Conservation (phyloP, 2,888 invertebrate species). For the Bimastos eiseni region DNA sequence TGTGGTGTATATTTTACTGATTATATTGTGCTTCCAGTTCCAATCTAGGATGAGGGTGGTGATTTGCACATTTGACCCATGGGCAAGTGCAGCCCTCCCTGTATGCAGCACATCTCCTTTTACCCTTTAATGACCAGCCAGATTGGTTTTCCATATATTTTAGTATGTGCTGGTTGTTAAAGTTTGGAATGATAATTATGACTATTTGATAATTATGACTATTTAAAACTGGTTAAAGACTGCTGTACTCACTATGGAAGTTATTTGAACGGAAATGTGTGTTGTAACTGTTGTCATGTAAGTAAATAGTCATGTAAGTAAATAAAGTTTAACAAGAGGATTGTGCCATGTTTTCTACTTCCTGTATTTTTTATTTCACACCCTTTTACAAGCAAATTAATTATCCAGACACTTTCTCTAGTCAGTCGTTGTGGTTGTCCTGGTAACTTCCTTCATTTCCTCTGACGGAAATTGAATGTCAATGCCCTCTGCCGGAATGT, state of each 20-base stretch:
- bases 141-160: too few relatives aligned
- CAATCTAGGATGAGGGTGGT: neutral
- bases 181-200: neutral
- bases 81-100: neutral
- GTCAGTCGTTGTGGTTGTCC: neutral
- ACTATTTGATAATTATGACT: neutral
- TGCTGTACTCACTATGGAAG: neutral
- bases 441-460: neutral
- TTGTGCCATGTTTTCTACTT: neutral
- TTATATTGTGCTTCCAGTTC: neutral
- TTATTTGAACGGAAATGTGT: neutral
- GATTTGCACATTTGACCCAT: neutral
- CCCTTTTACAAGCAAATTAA: neutral
- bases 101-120: neutral
- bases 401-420: neutral
- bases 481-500: neutral
- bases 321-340: neutral
- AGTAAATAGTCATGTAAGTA: neutral
- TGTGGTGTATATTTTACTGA: neutral
- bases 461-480: neutral
- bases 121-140: too few relatives aligned
- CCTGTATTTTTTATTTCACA: neutral
- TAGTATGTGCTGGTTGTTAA: too few relatives aligned
- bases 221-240: too few relatives aligned
- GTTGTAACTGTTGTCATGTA: slow-evolving; percentile 1